Evolutionary conservation across 2,797 vertebrate genomes (phyloP), one percentile per base, ranked within the genome.

Genomic region (Alauda arvensis): DNA sequence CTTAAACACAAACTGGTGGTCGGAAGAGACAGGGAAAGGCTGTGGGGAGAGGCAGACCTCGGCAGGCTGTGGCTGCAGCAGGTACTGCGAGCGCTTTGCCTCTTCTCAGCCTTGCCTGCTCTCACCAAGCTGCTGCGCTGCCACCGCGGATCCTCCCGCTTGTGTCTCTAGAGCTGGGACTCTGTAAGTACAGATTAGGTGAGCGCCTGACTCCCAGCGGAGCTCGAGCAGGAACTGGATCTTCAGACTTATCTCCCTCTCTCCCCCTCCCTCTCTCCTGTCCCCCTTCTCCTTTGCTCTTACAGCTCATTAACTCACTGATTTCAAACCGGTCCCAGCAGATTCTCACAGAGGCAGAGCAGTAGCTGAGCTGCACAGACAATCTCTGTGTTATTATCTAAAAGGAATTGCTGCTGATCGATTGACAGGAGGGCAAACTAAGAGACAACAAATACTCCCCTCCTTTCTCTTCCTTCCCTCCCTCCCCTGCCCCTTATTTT

Each of bases 271-370:
- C 4, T 43, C 9, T 59, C 85, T 75, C 66, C 55, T 52, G 89
- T 77, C 65, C 53, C 63, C 72, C 63, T 79, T 85, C 79, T 92
- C 66, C 26, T 39, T 66, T 25, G 70, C 77, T 82, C 79, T 70
- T 39, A 26, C 59, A 83, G 80, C 88, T 94, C 83, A 67, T 94
- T 94, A 94, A 57, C 86, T 92, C 85, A 6, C 19, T 94, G 90
- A 92, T 95, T 90, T 85, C 91, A 77, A 87, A 77, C 72, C 39
- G 17, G 49, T 90, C 93, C 80, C 94, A 89, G 91, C 63, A 89
- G 83, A 86, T 77, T 93, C 77, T 92, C 62, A 37, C 18, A 81
- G 82, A 80, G 83, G 81, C 71, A 86, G 86, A 95, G 80, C 74
- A 77, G 76, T 40, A 76, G 74, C 63, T 94, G 90, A 92, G 92